A percentile compares a stretch with the other conserved stretches of the same genome.
These are phyloP conservation scores for Ophion obscuratus DNA, from an alignment of 2,888 invertebrate genomes.

Conservation along the genomic window DNA sequence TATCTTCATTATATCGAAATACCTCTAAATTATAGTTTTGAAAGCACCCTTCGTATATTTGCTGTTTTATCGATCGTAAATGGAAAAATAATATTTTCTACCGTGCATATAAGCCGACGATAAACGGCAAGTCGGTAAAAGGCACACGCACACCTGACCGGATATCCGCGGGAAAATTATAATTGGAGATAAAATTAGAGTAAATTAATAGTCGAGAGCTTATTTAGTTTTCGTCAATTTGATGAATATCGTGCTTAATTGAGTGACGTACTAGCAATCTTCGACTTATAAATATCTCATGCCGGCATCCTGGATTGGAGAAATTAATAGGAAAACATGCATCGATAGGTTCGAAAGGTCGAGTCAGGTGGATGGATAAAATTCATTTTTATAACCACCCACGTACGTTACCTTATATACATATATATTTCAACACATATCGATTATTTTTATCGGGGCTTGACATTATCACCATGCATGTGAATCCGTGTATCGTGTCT, in stretches of 20 bases:
- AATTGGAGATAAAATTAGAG: too few species aligned
- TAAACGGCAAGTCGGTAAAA: not conserved
- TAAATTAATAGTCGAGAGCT: too few species aligned
- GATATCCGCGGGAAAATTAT: not conserved
- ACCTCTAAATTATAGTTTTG: slow-evolving; percentile 7
- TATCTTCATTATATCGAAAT: not conserved
- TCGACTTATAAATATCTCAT: not conserved
- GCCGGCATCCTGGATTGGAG: not conserved
- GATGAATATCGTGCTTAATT: not conserved
- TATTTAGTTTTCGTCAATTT: too few species aligned
- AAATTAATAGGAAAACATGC: not conserved
- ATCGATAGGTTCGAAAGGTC: slow-evolving; percentile 51
- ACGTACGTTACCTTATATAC: slow-evolving; percentile 8
- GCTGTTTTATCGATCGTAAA: slow-evolving; percentile 10
- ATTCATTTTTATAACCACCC: slow-evolving; percentile 53
- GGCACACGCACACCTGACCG: not conserved
- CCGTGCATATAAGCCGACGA: not conserved
- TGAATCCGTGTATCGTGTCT: too few species aligned
- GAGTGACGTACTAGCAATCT: too few species aligned
- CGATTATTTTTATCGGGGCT: too few species aligned
- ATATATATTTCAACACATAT: not conserved
- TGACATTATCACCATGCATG: too few species aligned
- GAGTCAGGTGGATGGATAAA: slow-evolving; percentile 42
- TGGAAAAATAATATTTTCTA: not conserved
- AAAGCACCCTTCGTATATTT: not conserved